Percentiles rank a stretch among this genome's conserved stretches.
Conservation (phyloP, 2,888 invertebrate genomes). For the Eumacrocentrus americanus region DNA sequence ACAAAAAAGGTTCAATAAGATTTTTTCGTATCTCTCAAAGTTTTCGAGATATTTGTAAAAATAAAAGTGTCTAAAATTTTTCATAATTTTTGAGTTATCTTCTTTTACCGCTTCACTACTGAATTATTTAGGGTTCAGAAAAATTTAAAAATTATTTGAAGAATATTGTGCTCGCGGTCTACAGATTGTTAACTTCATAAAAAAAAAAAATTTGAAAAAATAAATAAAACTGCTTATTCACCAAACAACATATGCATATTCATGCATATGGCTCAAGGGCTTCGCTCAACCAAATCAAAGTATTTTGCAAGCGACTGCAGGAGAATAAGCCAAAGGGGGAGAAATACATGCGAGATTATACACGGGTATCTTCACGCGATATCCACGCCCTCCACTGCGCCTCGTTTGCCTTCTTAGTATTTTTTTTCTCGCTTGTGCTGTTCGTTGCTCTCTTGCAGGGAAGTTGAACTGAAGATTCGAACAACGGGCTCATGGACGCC, state of each 20-base stretch:
- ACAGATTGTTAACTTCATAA: not conserved
- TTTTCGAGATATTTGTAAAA: no score
- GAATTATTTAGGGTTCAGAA: not conserved
- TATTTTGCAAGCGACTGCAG: not conserved
- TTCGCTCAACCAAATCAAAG: conserved; percentile 4
- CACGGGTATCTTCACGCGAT: conserved; percentile 7
- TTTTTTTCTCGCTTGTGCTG: conserved; percentile 14
- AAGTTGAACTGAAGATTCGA: conserved; percentile 18
- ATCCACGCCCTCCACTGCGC: conserved; percentile 19
- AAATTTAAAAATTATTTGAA: not conserved
- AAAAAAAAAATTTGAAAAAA: not conserved
- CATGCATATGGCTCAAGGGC: not conserved
- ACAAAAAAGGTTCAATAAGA: no score
- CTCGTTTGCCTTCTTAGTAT: conserved; percentile 3
- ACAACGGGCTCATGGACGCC: conserved; percentile 25
- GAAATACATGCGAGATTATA: conserved; percentile 12
- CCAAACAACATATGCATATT: conserved; percentile 1
- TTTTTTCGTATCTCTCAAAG: no score
- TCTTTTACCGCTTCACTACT: no score
- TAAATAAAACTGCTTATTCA: not conserved
- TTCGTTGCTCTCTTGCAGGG: no score
- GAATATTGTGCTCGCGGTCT: no score
- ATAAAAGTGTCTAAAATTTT: no score
- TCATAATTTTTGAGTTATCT: no score
- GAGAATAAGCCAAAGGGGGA: not conserved